These are phyloP conservation scores for Rousettus leschenaultii DNA, from an alignment of 2,113 vertebrate genomes.

Conservation along the genomic window DNA sequence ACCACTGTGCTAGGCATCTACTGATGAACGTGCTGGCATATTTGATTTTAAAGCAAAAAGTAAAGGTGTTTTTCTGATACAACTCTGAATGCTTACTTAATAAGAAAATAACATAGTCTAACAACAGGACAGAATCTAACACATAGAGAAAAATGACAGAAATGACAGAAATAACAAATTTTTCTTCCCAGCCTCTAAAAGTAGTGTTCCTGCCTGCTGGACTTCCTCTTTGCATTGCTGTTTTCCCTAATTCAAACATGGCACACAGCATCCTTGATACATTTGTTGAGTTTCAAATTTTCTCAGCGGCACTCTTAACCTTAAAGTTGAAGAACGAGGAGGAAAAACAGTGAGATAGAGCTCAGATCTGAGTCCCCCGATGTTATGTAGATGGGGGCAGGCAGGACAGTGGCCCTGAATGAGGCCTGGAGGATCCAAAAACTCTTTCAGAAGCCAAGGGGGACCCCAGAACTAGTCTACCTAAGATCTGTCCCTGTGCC, in stretches of 20 bases:
- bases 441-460: background rate
- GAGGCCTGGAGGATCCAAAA: background rate
- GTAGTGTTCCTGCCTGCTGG: background rate
- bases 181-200: background rate
- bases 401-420: background rate
- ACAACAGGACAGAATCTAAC: background rate
- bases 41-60: background rate
- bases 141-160: background rate
- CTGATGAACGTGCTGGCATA: background rate
- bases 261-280: background rate
- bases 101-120: background rate
- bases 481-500: background rate
- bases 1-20: background rate
- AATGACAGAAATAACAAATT: background rate
- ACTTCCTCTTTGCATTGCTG: background rate
- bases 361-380: background rate
- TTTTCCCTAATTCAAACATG: background rate
- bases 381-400: rapidly evolving
- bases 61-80: background rate
- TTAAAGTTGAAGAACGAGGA: background rate
- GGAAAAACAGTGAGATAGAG: background rate
- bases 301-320: background rate
- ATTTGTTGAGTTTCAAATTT: background rate
- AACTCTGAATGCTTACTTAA: background rate
- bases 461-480: background rate